Conservation (phyloP, 2,888 invertebrate genomes). For the Coleophora flavipennella region DNA sequence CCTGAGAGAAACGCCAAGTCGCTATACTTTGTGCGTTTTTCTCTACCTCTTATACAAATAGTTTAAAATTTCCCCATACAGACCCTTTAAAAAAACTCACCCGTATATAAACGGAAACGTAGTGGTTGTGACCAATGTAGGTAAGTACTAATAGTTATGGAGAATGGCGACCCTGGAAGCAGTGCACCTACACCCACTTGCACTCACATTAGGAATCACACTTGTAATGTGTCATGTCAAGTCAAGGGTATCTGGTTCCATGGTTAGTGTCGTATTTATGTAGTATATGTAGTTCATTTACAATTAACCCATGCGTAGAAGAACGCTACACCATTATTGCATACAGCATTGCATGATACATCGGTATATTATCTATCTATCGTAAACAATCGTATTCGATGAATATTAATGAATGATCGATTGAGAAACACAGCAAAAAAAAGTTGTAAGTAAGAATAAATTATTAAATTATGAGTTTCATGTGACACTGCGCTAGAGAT, state of each 20-base stretch:
- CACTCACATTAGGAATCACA: slow-evolving; percentile 44
- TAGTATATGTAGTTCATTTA: slow-evolving; percentile 21
- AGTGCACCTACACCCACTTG: slow-evolving; percentile 23
- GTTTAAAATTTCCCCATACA: too few species aligned
- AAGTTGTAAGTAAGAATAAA: slow-evolving; percentile 3
- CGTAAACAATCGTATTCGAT: slow-evolving; percentile 13
- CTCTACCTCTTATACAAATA: too few species aligned
- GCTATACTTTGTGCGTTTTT: too few species aligned
- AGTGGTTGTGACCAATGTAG: neutral
- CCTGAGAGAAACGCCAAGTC: too few species aligned
- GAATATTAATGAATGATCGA: slow-evolving; percentile 14
- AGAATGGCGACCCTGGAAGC: slow-evolving; percentile 30
- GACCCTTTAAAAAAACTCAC: too few species aligned
- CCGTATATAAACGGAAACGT: too few species aligned
- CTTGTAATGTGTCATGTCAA: slow-evolving; percentile 27
- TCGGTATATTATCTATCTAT: slow-evolving; percentile 7
- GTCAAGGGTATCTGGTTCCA: slow-evolving; percentile 56
- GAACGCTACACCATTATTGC: slow-evolving; percentile 26
- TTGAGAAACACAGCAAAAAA: slow-evolving; percentile 7
- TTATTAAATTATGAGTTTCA: neutral
- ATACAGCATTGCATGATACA: slow-evolving; percentile 27
- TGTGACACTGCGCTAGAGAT: too few species aligned
- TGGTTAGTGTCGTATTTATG: slow-evolving; percentile 24
- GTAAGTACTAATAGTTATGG: too few species aligned
- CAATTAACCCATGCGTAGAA: slow-evolving; percentile 41